A percentile compares a stretch with the other conserved stretches of the same genome.
Conservation (phyloP, 37 sponge, comb jelly and placozoan genomes). For the Hormiphora californensis region DNA sequence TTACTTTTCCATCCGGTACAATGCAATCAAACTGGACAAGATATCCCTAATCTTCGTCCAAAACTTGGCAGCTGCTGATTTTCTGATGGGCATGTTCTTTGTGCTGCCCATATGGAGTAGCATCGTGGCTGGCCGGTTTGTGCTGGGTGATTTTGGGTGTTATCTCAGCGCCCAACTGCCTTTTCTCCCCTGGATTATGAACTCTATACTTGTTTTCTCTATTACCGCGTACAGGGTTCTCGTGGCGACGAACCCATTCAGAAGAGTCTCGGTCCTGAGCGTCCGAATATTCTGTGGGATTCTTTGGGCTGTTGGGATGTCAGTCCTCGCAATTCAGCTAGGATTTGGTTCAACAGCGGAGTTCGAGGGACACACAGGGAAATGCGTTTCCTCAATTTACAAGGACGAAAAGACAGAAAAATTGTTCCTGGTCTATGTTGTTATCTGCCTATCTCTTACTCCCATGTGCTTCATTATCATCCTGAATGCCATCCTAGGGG, state of each 20-base stretch:
- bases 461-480: too few species aligned
- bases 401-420: not conserved
- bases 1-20: not conserved
- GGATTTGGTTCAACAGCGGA: not conserved
- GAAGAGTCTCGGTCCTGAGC: not conserved
- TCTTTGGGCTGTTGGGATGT: not conserved
- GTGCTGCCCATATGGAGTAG: not conserved
- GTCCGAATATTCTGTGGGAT: not conserved
- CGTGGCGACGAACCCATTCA: not conserved
- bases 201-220: not conserved
- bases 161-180: not conserved
- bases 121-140: not conserved
- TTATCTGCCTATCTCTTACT: too few species aligned
- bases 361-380: not conserved
- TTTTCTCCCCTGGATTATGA: not conserved
- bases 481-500: too few species aligned
- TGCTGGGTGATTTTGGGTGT: not conserved
- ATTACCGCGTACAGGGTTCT: not conserved
- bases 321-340: not conserved
- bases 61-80: not conserved
- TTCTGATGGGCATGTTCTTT: not conserved
- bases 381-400: not conserved
- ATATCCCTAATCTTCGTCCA: not conserved
- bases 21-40: slow-evolving; percentile 7
- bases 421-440: not conserved